Base-by-base conservation (phyloP, 2,888 invertebrate species). In the Agonopterix arenella region DNA sequence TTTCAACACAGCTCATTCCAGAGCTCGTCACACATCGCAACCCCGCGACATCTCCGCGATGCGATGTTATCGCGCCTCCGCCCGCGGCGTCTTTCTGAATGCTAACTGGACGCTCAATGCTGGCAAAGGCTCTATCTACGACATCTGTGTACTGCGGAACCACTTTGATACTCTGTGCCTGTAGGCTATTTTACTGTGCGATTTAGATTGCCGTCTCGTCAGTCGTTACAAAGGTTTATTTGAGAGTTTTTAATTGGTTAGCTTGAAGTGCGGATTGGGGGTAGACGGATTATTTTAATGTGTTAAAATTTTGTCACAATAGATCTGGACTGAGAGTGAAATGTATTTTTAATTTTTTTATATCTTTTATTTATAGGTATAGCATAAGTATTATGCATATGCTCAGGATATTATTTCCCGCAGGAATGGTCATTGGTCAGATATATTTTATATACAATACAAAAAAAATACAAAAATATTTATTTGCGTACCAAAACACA, bases 61-160 rank as follows among this genome's bases (percentile, higher is more conserved):
- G 68, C 69, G 85, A 86, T 86, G 79, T 76, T 86, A 86, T 89
- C 88, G 73, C 79, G 67, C 69, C 73, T 66, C 50, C 65, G 80
- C 86, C 81, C 68, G 80, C 80, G 85, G 85, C 84, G 75, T 80
- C 85, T 84, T 82, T 85, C 78, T 84, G 84, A 83, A 88, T 85
- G 84, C 83, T 85, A 85, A 86, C 84, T 80, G 81, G 73, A 64
- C 74, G 70, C 76, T 80, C 76, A 77, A 76, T 74, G 70, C 73
- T 63, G 57, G 64, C 76, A 73, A 73, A 73, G 68, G 70, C 66
- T 68, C 67, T 76, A 80, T 81, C 82, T 69, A 62, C 68, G 61
- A 71, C 80, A 82, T 80, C 81, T 76, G 70, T 66, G 66, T 66
- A 57, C 63, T 60, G 51, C 65, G 66, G 58, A 62, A 64, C 72